Base-by-base conservation (phyloP, 2,113 vertebrate species). In the Passer domesticus region DNA sequence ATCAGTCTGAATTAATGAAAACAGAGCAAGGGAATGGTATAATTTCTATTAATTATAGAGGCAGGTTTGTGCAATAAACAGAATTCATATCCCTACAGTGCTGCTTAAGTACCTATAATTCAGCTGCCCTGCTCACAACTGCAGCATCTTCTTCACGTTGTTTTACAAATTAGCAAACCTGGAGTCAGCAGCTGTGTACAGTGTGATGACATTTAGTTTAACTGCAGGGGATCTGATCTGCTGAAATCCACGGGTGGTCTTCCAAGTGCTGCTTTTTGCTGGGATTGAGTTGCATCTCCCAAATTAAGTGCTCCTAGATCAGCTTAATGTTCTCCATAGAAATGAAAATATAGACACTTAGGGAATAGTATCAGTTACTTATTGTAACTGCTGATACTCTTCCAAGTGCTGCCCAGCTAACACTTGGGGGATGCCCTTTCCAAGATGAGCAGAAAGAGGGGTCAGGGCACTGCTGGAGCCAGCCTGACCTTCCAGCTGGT, bases 21-120 rank as follows among this genome's bases (percentile, higher is more conserved):
- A 68, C 49, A 89, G 72, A 86, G 72, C 64, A 79, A 91, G 85
- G 60, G 69, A 88, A 92, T 63, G 39, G 33, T 73, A 70, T 75
- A 58, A 75, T 95, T 96, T 92, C 94, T 94, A 94, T 94, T 93
- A 94, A 94, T 95, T 89, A 94, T 84, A 81, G 83, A 87, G 72
- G 46, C 78, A 91, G 83, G 67, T 92, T 89, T 89, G 78, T 76
- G 80, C 69, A 83, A 92, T 92, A 91, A 91, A 63, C 53, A 89
- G 92, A 93, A 97, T 95, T 93, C 73, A 93, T 94, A 63, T 86
- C 86, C 81, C 88, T 87, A 87, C 44, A n/a, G 92, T 39, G 49
- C 90, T 78, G 35, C 43, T 31, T 96, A 96, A 96, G 92, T 90
- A 69, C 77, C 87, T 78, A 93, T 96, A 96, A 93, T 81, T 96